These are phyloP conservation scores for Porites lobata DNA, from an alignment of 92 coral and sea anemone species.

Conservation along the genomic window DNA sequence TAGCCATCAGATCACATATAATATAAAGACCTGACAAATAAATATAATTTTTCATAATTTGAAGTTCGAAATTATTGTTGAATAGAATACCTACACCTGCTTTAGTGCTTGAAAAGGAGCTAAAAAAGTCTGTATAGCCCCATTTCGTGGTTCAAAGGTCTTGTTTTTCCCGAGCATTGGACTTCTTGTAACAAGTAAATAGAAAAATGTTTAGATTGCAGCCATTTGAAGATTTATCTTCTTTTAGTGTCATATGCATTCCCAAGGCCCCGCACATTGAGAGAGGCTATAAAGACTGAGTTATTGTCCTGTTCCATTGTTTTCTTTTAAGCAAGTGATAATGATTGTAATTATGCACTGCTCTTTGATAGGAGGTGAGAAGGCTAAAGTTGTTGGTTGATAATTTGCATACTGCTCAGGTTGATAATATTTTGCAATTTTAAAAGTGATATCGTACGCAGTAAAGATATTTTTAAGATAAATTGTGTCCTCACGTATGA, in stretches of 20 bases:
- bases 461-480: too few species aligned
- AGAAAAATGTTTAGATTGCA: not conserved
- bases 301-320: not conserved
- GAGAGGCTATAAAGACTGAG: not conserved
- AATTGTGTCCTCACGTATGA: too few species aligned
- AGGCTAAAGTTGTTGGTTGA: not conserved
- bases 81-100: constrained; percentile 1
- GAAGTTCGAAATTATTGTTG: not conserved
- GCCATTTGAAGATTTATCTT: too few species aligned
- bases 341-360: not conserved
- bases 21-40: not conserved
- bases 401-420: too few species aligned
- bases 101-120: not conserved
- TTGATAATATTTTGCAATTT: not conserved
- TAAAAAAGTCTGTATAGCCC: not conserved
- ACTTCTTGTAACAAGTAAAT: not conserved
- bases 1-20: not conserved
- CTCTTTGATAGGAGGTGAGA: not conserved
- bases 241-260: too few species aligned
- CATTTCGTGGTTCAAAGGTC: not conserved
- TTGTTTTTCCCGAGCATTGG: not conserved
- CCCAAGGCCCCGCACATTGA: too few species aligned
- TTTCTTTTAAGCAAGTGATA: not conserved
- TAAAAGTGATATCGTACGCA: too few species aligned
- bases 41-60: not conserved